Evolutionary conservation across 2,113 vertebrate genomes (phyloP).

Genomic region (Gila orcuttii): DNA sequence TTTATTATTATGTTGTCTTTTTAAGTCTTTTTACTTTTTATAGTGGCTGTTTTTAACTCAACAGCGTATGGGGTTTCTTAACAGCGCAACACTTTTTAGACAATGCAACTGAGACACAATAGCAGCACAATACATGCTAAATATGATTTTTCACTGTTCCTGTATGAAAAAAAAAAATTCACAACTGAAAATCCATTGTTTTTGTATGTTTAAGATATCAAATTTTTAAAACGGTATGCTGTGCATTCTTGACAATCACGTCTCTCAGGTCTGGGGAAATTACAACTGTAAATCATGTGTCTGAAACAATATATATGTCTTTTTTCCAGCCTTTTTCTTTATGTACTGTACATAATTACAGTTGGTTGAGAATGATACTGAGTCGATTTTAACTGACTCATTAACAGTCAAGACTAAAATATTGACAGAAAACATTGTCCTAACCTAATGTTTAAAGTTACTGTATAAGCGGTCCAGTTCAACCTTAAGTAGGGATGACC

Average conservation of each 20-base stretch:
- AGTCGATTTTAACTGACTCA: constrained; percentile 54
- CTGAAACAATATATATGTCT: constrained; percentile 8
- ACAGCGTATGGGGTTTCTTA: constrained; percentile 63
- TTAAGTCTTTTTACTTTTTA: constrained; percentile 66
- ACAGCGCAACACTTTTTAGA: constrained; percentile 34
- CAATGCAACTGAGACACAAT: constrained; percentile 1
- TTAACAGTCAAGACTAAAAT: background rate
- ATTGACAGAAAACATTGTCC: background rate
- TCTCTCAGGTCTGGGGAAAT: constrained; percentile 71
- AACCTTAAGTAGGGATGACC: background rate
- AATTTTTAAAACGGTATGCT: constrained; percentile 62
- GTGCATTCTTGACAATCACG: constrained; percentile 78
- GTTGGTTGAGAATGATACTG: constrained; percentile 47
- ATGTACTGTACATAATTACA: background rate
- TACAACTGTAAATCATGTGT: constrained; percentile 63
- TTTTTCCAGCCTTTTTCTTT: constrained; percentile 1
- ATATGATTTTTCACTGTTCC: constrained; percentile 1
- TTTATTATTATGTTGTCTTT: constrained; percentile 68
- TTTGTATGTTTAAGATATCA: constrained; percentile 49
- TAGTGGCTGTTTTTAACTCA: constrained; percentile 65
- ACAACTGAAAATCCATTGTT: constrained; percentile 41
- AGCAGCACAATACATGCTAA: constrained; percentile 22
- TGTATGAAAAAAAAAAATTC: background rate
- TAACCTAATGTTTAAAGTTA: background rate
- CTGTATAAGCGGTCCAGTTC: background rate